Evolutionary conservation across 2,113 vertebrate genomes (phyloP), one percentile per base, ranked within the genome.

Genomic region (Scartelaos histophorus): DNA sequence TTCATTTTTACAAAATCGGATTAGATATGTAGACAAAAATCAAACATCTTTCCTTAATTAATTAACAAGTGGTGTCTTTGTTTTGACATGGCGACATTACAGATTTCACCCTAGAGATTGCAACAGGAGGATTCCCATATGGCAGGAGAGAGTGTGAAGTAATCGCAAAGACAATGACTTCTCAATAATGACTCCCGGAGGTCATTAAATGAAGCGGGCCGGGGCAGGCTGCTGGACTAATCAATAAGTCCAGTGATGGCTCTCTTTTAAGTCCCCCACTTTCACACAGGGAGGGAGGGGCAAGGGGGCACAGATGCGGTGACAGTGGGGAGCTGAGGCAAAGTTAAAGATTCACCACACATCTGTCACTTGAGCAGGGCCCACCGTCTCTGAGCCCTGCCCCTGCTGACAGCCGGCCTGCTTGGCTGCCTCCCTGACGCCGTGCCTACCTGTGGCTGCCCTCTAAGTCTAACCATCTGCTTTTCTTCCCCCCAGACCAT

Each of bases 341-440:
- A 82, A 90, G 92, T 91, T 93, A 92, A 92, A 92, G 87, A 93
- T 93, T 94, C 92, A 92, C 92, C 90, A 87, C 91, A 93, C 93
- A 94, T 93, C 93, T 94, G 94, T 91, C 87, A 82, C 82, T 89
- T 74, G 58, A 72, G 82, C 78, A 46, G 45, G 76, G 72, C 81
- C 34, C 83, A 34, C 13, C 80, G 85, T 85, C 78, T 75, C 75
- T 25, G 38, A 61, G 86, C 78, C 78, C 89, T 85, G 84, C 76
- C 85, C 84, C 89, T 57, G 69, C 89, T 81, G 84, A 82, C 85
- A 83, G 78, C 75, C 74, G 60, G 87, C 78, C 78, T 70, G 79
- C 69, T 74, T 67, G 82, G 74, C 87, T 84, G 82, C 74, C 88
- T 81, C 29, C 47, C 56, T 69, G 82, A 79, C 84, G 82, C 82